Conservation (phyloP, 2,888 invertebrate species). For the Cabera pusaria region DNA sequence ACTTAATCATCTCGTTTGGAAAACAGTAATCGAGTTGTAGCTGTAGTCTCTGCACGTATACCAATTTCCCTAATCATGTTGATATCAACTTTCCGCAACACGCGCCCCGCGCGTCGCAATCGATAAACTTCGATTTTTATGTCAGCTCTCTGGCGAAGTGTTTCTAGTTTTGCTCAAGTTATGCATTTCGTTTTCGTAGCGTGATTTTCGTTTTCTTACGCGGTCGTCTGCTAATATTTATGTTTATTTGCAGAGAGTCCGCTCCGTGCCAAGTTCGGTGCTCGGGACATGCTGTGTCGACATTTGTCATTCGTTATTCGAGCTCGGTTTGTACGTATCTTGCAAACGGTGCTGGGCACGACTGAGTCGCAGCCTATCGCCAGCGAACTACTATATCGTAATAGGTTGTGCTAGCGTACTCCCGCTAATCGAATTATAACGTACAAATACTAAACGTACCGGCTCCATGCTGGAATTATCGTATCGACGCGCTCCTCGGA, state of each 20-base stretch:
- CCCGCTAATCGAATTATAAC: neutral
- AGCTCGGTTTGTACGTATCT: slow-evolving; percentile 1
- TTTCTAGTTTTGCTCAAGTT: slow-evolving; percentile 1
- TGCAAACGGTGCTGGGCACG: too few species aligned
- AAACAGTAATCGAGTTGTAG: neutral
- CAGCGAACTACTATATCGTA: too few species aligned
- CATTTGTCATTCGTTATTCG: slow-evolving; percentile 15
- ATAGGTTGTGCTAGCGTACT: too few species aligned
- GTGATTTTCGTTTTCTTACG: neutral
- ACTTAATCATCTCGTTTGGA: too few species aligned
- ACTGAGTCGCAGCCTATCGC: too few species aligned
- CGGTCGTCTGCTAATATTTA: slow-evolving; percentile 1
- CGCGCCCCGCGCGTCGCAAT: neutral
- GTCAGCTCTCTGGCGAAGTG: neutral
- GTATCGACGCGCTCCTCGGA: too few species aligned
- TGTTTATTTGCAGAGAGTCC: neutral
- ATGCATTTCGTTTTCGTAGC: slow-evolving; percentile 1
- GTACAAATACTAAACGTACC: too few species aligned
- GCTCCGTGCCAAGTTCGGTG: slow-evolving; percentile 11
- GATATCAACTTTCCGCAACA: neutral
- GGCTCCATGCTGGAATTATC: too few species aligned
- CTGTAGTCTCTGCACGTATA: neutral
- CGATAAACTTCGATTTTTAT: slow-evolving; percentile 4
- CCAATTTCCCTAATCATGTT: neutral
- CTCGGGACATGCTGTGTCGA: slow-evolving; percentile 19